Evolutionary conservation across 92 coral and sea anemone species (phyloP).

Genomic region (Palythoa caribaeorum): DNA sequence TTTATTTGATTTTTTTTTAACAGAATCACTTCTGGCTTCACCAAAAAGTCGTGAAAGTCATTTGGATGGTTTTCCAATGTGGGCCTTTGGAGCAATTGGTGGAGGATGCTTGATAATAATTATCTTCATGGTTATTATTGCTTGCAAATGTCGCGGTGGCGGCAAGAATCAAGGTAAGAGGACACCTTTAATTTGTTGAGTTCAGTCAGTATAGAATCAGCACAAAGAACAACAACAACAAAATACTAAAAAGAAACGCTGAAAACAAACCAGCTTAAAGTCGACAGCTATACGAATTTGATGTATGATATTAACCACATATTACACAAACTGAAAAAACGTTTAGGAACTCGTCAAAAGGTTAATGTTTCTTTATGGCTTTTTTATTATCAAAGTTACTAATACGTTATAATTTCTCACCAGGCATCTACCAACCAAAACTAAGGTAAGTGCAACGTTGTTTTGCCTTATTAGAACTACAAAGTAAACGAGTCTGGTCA

Average conservation of each 20-base stretch:
- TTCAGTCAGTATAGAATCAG: not conserved
- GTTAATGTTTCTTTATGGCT: too few relatives aligned
- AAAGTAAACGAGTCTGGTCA: too few relatives aligned
- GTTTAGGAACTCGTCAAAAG: too few relatives aligned
- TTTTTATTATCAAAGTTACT: not conserved
- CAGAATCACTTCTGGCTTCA: not conserved
- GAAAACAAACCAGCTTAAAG: too few relatives aligned
- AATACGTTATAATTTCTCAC: not conserved
- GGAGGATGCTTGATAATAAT: conserved; percentile 53
- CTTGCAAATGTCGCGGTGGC: conserved; percentile 44
- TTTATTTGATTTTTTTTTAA: not conserved
- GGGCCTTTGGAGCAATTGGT: conserved; percentile 65
- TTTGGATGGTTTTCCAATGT: conserved; percentile 44
- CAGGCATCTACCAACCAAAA: conserved; percentile 40
- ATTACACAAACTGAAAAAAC: too few relatives aligned
- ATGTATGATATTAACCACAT: too few relatives aligned
- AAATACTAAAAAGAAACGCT: too few relatives aligned
- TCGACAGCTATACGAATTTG: too few relatives aligned
- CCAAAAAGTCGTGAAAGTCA: not conserved
- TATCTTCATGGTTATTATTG: conserved; percentile 17
- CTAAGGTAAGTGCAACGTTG: conserved; percentile 11
- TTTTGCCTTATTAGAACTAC: not conserved
- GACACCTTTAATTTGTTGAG: not conserved
- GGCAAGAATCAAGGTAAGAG: conserved; percentile 40
- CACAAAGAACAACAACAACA: not conserved